Evolutionary conservation across 2,797 vertebrate species (phyloP).

Genomic region (Phalloptychus januarius): DNA sequence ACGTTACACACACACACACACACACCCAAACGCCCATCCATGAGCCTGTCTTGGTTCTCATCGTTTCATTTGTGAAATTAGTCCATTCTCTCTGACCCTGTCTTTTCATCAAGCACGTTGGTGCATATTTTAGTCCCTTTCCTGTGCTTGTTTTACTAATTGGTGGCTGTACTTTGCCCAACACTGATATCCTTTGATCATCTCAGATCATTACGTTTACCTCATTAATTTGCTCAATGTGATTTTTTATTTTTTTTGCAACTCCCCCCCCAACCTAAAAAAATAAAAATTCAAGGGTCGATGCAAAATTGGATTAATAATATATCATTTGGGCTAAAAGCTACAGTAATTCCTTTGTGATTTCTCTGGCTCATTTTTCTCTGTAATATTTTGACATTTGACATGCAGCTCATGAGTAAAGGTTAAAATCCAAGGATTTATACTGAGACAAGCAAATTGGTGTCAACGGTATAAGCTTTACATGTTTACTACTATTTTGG

Average conservation of each 20-base stretch:
- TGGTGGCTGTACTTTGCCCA: constrained; percentile 85
- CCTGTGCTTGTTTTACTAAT: constrained; percentile 86
- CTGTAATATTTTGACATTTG: constrained; percentile 44
- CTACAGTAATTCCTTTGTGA: constrained; percentile 36
- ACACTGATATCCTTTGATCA: constrained; percentile 87
- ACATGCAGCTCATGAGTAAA: not conserved
- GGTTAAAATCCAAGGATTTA: not conserved
- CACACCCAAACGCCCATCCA: constrained; percentile 29
- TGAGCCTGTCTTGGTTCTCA: constrained; percentile 53
- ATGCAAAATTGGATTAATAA: constrained; percentile 83
- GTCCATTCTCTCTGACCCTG: constrained; percentile 83
- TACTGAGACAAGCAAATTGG: not conserved
- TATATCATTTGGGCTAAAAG: constrained; percentile 74
- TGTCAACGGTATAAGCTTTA: not conserved
- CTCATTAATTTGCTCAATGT: constrained; percentile 85
- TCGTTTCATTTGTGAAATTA: constrained; percentile 83
- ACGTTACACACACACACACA: constrained; percentile 37
- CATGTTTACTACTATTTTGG: not conserved
- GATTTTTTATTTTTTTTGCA: constrained; percentile 39
- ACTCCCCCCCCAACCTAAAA: constrained; percentile 10
- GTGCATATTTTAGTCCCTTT: constrained; percentile 84
- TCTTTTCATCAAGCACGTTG: constrained; percentile 82
- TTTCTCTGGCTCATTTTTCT: constrained; percentile 46
- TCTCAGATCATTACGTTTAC: constrained; percentile 87
- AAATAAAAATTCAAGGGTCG: constrained; percentile 65